Evolutionary conservation across 23 tunicate genomes (phyloP), one percentile per base, ranked within the genome.

Genomic region (Styela clava): DNA sequence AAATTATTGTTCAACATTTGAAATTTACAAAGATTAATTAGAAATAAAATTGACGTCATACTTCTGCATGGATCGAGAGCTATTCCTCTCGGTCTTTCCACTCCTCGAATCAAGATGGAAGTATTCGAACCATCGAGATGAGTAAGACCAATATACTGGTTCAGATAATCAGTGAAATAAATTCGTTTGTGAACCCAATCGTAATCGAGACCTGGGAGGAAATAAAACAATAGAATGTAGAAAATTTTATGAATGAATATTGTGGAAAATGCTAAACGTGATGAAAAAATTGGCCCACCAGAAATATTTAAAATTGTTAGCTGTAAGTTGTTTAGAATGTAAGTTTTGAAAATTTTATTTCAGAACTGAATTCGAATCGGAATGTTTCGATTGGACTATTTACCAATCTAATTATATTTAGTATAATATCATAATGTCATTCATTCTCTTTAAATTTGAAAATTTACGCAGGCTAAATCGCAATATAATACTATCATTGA

Each of bases 61-160:
- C 97, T 85, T 91, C 89, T 82, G 86, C 97, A 91, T 1, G 97
- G 82, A 78, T 91, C 89, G 20, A 91, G 69, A 30, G 87, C 97
- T 20, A 91, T 85, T 3, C 83, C 97, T 61, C 97, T 5, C 1
- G 97, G 97, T 22, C 77, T 56, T 19, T 62, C 79, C 77, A 91
- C 69, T 33, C 97, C 97, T 2, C 62, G 68, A 3, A 91, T 61
- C 62, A 86, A 32, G 5, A 85, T 82, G 9, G 90, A 87, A 20
- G 64, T 63, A 65, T 91, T 91, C 56, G 62, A 69, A 28, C 97
- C 97, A 32, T 91, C 90, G 5, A 82, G 26, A 31, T 64, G 86
- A 26, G 79, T 79, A 3, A 88, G 76, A 2, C 84, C 84, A 32
- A 91, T 91, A 31, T 67, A 80, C 21, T 86, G 74, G 33, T 67